phyloP scores from a whole-genome alignment of 2,113 vertebrate genomes.

The Gobiocypris rarus region DNA sequence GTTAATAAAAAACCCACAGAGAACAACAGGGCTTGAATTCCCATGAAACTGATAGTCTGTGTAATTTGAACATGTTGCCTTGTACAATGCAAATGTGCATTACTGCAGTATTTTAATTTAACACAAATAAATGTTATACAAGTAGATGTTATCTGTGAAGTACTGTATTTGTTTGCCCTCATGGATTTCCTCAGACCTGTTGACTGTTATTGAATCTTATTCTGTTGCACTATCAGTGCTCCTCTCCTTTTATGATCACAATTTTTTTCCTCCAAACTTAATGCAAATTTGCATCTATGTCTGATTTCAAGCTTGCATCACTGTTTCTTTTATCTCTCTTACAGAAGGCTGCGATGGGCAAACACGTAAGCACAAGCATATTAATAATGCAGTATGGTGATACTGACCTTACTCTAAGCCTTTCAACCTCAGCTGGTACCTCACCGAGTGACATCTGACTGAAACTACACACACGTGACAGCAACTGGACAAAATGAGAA shows the following conservation, averaged over 20 bases:
- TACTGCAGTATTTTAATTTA: not conserved
- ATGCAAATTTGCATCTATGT: constrained; percentile 76
- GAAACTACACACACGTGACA: constrained; percentile 65
- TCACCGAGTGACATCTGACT: constrained; percentile 74
- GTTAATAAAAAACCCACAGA: not conserved
- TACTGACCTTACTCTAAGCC: constrained; percentile 83
- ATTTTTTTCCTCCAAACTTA: constrained; percentile 43
- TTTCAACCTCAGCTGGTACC: constrained; percentile 80
- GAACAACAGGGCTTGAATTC: not conserved
- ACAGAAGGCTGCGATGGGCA: constrained; percentile 71
- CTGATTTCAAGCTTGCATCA: constrained; percentile 71
- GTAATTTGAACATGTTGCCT: not conserved
- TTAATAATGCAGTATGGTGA: constrained; percentile 81
- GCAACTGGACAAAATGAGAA: not conserved
- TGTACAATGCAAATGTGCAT: constrained; percentile 8
- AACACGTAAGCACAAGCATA: constrained; percentile 76
- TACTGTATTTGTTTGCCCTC: not conserved
- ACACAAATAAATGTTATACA: not conserved
- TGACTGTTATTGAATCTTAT: not conserved
- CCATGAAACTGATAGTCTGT: not conserved
- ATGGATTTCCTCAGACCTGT: not conserved
- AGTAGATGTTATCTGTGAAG: not conserved
- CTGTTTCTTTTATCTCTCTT: constrained; percentile 51
- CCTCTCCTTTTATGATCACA: constrained; percentile 28
- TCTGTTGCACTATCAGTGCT: not conserved